Evolutionary conservation across 2,113 vertebrate genomes (phyloP).

Genomic region (Furnarius figulus): DNA sequence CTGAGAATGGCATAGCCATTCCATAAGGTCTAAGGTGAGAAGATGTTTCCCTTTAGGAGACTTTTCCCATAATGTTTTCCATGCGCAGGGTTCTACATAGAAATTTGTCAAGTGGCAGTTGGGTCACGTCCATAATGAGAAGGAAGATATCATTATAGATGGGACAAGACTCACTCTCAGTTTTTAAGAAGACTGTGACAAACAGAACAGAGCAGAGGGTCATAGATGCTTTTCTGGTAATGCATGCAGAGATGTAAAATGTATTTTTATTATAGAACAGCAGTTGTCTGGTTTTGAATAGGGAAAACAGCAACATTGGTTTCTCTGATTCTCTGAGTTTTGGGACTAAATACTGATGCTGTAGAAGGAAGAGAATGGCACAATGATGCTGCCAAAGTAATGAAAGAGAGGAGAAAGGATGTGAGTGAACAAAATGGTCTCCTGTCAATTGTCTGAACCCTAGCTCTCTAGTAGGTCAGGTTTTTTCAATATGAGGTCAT

Average conservation of each 20-base stretch:
- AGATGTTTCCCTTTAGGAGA: not conserved
- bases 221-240: not conserved
- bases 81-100: not conserved
- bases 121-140: not conserved
- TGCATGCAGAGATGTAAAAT: not conserved
- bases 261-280: not conserved
- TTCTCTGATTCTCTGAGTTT: not conserved
- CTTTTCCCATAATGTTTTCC: not conserved
- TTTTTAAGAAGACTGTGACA: not conserved
- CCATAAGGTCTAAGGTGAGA: not conserved
- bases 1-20: not conserved
- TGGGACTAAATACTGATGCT: not conserved
- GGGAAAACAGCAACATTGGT: not conserved
- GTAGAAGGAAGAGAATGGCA: not conserved
- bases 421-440: not conserved
- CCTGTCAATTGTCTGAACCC: not conserved
- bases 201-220: not conserved
- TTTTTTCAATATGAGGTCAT: not conserved
- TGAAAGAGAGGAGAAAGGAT: not conserved
- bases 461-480: not conserved
- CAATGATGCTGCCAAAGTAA: not conserved
- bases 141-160: not conserved
- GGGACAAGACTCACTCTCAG: not conserved
- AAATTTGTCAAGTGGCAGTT: not conserved
- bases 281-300: not conserved